Evolutionary conservation across 2,797 vertebrate species (phyloP).

Genomic region (Malacoctenus gilli): DNA sequence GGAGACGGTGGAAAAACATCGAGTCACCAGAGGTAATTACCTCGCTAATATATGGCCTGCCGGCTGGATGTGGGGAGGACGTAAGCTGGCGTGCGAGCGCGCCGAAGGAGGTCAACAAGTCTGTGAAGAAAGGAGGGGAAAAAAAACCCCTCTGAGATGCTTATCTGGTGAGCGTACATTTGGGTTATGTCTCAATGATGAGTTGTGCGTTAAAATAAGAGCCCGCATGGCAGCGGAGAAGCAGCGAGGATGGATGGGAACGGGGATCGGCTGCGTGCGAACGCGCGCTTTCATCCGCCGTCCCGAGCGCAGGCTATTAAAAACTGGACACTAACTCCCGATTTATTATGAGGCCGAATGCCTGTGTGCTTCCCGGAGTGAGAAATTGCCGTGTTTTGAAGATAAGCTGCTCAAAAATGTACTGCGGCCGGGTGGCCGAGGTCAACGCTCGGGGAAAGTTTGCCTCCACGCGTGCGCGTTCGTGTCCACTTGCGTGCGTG

Average conservation of each 20-base stretch:
- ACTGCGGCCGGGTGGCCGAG: conserved; percentile 25
- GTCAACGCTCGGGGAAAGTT: conserved; percentile 22
- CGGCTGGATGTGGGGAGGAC: conserved; percentile 64
- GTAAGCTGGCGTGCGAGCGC: conserved; percentile 56
- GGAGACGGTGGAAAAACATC: conserved; percentile 61
- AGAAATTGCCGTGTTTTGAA: conserved; percentile 54
- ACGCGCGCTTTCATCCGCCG: conserved; percentile 35
- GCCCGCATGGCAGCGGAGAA: neutral
- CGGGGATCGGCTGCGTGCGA: conserved; percentile 7
- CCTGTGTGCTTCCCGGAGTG: conserved; percentile 44
- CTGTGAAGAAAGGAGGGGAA: neutral
- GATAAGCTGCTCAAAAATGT: conserved; percentile 61
- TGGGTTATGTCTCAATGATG: neutral
- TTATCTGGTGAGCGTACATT: conserved; percentile 29
- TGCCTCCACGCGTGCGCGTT: conserved; percentile 10
- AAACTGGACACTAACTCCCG: conserved; percentile 39
- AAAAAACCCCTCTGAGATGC: conserved; percentile 30
- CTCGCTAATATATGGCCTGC: conserved; percentile 70
- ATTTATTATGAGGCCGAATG: conserved; percentile 54
- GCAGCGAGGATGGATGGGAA: conserved; percentile 1
- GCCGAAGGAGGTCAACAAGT: conserved; percentile 68
- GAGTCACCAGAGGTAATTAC: conserved; percentile 69
- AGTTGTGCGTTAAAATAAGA: conserved; percentile 6
- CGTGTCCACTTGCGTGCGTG: neutral
- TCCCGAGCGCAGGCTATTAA: conserved; percentile 42